Evolutionary conservation across 2,888 invertebrate genomes (phyloP).

Genomic region (Tanypteryx hageni): DNA sequence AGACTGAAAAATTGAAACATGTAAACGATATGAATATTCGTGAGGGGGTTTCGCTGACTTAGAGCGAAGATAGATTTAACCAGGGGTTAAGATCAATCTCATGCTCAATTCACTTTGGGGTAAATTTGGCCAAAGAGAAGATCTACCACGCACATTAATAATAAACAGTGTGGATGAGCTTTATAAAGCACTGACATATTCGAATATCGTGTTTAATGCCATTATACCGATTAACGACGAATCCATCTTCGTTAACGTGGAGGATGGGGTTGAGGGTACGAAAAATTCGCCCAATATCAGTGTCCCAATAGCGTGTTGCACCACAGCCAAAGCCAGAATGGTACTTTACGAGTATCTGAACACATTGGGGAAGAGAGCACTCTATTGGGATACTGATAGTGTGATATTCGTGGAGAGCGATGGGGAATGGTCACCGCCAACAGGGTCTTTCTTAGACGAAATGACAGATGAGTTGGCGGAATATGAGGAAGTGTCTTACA

Average conservation of each 20-base stretch:
- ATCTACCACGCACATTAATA: neutral
- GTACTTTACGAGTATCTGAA: constrained; percentile 72
- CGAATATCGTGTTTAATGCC: constrained; percentile 67
- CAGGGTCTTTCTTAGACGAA: constrained; percentile 71
- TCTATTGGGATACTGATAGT: constrained; percentile 73
- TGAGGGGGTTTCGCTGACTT: constrained; percentile 67
- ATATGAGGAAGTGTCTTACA: constrained; percentile 70
- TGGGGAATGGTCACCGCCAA: constrained; percentile 67
- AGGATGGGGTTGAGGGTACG: constrained; percentile 67
- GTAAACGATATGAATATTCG: constrained; percentile 66
- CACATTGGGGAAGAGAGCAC: constrained; percentile 70
- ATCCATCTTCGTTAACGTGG: constrained; percentile 67
- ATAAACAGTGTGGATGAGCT: constrained; percentile 45
- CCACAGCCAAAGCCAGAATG: constrained; percentile 72
- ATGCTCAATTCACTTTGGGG: constrained; percentile 70
- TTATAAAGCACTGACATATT: constrained; percentile 67
- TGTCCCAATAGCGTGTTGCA: constrained; percentile 72
- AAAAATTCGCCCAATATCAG: constrained; percentile 69
- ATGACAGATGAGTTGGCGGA: constrained; percentile 72
- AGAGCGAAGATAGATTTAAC: constrained; percentile 67
- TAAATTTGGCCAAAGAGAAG: constrained; percentile 62
- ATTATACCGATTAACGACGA: constrained; percentile 68
- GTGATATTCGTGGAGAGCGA: constrained; percentile 70
- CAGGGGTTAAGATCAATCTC: constrained; percentile 68
- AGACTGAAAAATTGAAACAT: constrained; percentile 66